These are phyloP conservation scores for Athene cunicularia DNA, from an alignment of 2,113 vertebrate genomes.

Conservation along the genomic window DNA sequence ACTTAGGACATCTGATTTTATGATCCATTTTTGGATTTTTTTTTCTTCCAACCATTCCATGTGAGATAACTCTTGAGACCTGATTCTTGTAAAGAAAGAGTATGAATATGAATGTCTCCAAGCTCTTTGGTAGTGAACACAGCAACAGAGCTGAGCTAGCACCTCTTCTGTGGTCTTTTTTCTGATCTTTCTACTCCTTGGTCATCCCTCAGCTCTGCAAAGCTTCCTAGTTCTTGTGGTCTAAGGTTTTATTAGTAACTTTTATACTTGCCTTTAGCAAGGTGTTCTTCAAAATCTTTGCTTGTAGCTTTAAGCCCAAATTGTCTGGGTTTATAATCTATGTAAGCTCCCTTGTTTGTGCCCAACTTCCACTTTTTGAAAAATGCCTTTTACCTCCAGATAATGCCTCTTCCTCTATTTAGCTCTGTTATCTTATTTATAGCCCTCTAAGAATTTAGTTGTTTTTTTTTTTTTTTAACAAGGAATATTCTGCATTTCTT, in stretches of 20 bases:
- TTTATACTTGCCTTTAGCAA: background rate
- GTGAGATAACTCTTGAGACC: background rate
- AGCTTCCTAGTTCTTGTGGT: background rate
- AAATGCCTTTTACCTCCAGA: background rate
- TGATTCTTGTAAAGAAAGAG: background rate
- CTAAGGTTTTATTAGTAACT: background rate
- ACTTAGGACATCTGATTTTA: background rate
- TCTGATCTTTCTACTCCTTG: background rate
- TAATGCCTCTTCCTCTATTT: background rate
- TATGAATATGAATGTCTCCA: background rate
- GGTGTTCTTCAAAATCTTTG: background rate
- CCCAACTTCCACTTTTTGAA: background rate
- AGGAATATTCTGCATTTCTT: background rate
- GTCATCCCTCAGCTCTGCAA: background rate
- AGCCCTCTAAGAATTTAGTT: background rate
- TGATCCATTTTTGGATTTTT: background rate
- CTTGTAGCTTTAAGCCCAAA: background rate
- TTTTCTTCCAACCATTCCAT: background rate
- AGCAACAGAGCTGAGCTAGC: background rate
- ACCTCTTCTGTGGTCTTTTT: background rate
- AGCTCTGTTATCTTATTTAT: background rate
- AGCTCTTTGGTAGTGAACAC: background rate
- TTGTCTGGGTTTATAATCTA: background rate
- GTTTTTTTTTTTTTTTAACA: too few relatives aligned
- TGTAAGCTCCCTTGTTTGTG: background rate